Percentiles rank a stretch among this genome's conserved stretches.
phyloP scores from a whole-genome alignment of 2,113 vertebrate species.

The Dromiciops gliroides region DNA sequence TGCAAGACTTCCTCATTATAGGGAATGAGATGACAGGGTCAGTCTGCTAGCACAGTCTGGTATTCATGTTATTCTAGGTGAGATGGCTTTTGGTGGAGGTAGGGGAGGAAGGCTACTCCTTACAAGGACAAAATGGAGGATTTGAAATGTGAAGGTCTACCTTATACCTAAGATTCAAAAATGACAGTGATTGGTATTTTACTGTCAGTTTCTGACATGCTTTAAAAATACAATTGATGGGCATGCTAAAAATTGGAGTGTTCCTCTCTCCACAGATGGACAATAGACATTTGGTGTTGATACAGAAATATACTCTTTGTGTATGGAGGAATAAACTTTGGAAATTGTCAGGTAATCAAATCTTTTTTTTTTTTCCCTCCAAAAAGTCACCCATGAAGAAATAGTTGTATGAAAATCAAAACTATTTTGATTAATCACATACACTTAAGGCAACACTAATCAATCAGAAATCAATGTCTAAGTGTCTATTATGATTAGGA shows the following conservation, averaged over 20 bases:
- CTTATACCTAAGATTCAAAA: conserved; percentile 18
- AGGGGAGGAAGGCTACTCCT: conserved; percentile 2
- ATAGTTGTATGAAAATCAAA: background rate
- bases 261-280: background rate
- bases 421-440: background rate
- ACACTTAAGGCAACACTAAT: background rate
- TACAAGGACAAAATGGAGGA: conserved; percentile 32
- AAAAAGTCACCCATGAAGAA: background rate
- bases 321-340: background rate
- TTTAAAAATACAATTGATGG: conserved; percentile 30
- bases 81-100: background rate
- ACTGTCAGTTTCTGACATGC: conserved; percentile 63
- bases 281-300: background rate
- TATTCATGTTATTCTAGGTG: background rate
- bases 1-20: background rate
- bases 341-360: background rate
- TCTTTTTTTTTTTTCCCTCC: too few species aligned
- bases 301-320: background rate
- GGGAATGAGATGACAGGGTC: background rate
- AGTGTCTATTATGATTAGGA: background rate
- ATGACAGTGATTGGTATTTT: conserved; percentile 39
- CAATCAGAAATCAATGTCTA: background rate
- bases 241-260: conserved; percentile 46
- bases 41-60: conserved; percentile 21
- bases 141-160: conserved; percentile 44